These are phyloP conservation scores for Aporophyla nigra DNA, from an alignment of 2,888 invertebrate species.

Conservation along the genomic window DNA sequence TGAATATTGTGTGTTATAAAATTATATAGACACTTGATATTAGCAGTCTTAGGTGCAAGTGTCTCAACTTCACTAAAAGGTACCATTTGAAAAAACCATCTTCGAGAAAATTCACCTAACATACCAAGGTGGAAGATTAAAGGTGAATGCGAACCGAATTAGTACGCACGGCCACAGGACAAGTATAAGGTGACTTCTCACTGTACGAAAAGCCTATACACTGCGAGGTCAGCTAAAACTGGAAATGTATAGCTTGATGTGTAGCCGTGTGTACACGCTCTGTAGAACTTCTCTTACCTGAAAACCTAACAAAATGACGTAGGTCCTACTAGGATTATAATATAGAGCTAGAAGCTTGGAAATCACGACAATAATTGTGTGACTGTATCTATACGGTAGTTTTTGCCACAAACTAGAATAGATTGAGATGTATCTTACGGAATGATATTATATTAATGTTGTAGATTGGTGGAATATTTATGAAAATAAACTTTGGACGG, in stretches of 20 bases:
- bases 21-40: neutral
- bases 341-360: slow-evolving; percentile 54
- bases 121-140: neutral
- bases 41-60: neutral
- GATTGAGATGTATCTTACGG: slow-evolving; percentile 45
- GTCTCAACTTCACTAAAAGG: slow-evolving; percentile 23
- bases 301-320: slow-evolving; percentile 1
- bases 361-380: slow-evolving; percentile 67
- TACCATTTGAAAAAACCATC: neutral
- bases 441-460: slow-evolving; percentile 46
- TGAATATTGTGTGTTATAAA: slow-evolving; percentile 3
- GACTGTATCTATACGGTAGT: slow-evolving; percentile 65
- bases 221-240: too few relatives aligned
- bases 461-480: slow-evolving; percentile 54
- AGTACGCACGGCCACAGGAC: neutral
- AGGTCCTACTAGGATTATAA: slow-evolving; percentile 46
- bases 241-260: too few relatives aligned
- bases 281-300: neutral
- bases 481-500: slow-evolving; percentile 30
- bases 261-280: neutral
- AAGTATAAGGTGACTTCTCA: too few relatives aligned
- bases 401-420: slow-evolving; percentile 63
- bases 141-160: neutral
- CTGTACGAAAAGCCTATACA: too few relatives aligned
- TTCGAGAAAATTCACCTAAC: neutral